Percentiles rank a stretch among this genome's conserved stretches.
Conservation (phyloP, 2,113 vertebrate genomes). For the Lagopus muta region DNA sequence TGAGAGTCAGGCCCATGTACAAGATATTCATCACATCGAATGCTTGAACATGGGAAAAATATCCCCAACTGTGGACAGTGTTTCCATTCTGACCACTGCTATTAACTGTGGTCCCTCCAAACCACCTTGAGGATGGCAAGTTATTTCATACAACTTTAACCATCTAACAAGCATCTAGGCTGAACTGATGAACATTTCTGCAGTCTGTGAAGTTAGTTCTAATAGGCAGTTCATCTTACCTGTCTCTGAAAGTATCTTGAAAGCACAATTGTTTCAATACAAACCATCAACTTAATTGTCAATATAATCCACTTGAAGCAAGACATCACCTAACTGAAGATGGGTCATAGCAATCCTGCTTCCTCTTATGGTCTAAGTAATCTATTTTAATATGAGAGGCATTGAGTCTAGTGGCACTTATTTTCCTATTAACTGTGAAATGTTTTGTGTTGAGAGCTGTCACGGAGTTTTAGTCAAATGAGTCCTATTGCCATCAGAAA, state of each 20-base stretch:
- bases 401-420: background rate
- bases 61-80: background rate
- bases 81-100: background rate
- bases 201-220: background rate
- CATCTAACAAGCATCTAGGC: background rate
- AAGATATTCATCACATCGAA: background rate
- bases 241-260: background rate
- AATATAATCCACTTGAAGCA: background rate
- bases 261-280: background rate
- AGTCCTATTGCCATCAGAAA: background rate
- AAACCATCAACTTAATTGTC: background rate
- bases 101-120: background rate
- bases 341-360: background rate
- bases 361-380: background rate
- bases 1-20: background rate
- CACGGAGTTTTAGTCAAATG: background rate
- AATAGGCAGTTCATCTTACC: background rate
- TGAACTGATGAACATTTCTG: background rate
- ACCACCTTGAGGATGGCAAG: background rate
- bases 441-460: background rate
- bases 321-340: background rate
- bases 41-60: background rate
- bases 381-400: background rate
- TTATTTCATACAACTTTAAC: background rate
- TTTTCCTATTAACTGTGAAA: rapidly evolving